Evolutionary conservation across 2,113 vertebrate genomes (phyloP).

Genomic region (Pyxicephalus adspersus): DNA sequence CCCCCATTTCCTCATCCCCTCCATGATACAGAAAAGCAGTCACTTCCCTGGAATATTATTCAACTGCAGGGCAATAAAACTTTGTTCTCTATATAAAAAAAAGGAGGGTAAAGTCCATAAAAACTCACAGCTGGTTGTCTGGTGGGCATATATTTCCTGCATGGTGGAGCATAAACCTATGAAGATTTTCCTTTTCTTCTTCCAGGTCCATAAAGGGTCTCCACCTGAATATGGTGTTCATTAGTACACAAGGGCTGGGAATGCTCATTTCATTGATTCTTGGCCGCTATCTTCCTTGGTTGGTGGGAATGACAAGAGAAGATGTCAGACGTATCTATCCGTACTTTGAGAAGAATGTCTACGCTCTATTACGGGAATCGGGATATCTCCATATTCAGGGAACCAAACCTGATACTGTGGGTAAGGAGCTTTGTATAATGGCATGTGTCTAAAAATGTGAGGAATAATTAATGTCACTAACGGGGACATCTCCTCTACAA

Average conservation of each 20-base stretch:
- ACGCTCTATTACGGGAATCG: slow-evolving; percentile 69
- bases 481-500: too few relatives aligned
- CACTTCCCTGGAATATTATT: too few relatives aligned
- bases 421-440: slow-evolving; percentile 60
- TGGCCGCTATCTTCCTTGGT: slow-evolving; percentile 81
- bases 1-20: too few relatives aligned
- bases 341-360: slow-evolving; percentile 77
- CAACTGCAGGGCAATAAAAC: too few relatives aligned
- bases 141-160: too few relatives aligned
- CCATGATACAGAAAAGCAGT: too few relatives aligned
- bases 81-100: too few relatives aligned
- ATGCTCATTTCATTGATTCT: slow-evolving; percentile 69
- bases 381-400: slow-evolving; percentile 87
- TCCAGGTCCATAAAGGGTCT: slow-evolving; percentile 81
- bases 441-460: too few relatives aligned
- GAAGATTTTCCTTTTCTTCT: not conserved
- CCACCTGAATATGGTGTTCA: slow-evolving; percentile 75
- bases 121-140: too few relatives aligned
- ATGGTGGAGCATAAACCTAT: too few relatives aligned
- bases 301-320: slow-evolving; percentile 80
- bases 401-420: slow-evolving; percentile 87
- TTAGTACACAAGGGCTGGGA: not conserved
- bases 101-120: too few relatives aligned
- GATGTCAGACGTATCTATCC: slow-evolving; percentile 78
- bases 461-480: too few relatives aligned